Evolutionary conservation across 2,113 vertebrate species (phyloP).

Genomic region (Bungarus multicinctus): DNA sequence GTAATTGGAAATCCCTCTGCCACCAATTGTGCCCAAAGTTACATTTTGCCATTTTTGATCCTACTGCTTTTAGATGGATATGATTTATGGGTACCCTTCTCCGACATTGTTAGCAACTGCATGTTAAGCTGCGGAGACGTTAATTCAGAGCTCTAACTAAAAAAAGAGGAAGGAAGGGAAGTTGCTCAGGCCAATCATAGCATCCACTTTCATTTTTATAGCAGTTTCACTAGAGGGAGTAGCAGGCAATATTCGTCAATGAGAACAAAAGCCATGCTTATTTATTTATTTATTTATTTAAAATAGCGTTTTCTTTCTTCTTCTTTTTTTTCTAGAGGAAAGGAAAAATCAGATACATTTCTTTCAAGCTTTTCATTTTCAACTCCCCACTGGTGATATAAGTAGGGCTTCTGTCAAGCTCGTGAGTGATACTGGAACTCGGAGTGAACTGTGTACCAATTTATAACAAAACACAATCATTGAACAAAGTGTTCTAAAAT

Average conservation of each 20-base stretch:
- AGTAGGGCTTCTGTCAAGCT: not conserved
- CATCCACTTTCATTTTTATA: constrained; percentile 27
- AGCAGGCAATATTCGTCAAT: constrained; percentile 44
- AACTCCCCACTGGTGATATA: not conserved
- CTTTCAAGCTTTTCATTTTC: not conserved
- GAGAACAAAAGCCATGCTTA: not conserved
- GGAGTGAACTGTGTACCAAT: not conserved
- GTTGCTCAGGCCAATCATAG: fast-evolving
- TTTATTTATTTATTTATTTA: fast-evolving
- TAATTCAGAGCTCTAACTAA: not conserved
- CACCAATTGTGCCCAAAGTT: not conserved
- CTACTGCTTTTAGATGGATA: not conserved
- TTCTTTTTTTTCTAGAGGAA: not conserved
- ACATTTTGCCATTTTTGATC: not conserved
- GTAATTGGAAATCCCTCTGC: not conserved
- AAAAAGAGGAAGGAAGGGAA: too few relatives aligned
- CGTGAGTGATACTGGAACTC: not conserved
- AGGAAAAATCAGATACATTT: not conserved
- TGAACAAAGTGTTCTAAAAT: not conserved
- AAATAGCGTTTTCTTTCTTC: fast-evolving
- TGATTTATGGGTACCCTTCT: not conserved
- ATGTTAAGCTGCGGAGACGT: not conserved
- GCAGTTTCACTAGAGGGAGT: constrained; percentile 54
- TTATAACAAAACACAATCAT: not conserved
- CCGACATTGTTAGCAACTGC: not conserved